Evolutionary conservation across 1,140 invertebrate species (phyloP).

Genomic region (Papilio glaucus): DNA sequence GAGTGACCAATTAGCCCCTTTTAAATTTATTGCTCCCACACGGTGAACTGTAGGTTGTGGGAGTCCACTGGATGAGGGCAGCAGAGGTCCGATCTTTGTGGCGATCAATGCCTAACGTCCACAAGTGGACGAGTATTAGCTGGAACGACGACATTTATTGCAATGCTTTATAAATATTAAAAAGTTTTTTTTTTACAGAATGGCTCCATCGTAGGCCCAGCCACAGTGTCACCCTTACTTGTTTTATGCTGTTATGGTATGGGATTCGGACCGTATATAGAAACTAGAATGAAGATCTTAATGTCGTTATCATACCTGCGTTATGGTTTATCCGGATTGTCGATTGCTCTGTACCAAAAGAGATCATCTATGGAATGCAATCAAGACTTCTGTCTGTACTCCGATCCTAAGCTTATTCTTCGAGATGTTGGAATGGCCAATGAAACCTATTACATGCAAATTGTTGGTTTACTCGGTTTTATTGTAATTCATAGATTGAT

Average conservation of each 20-base stretch:
- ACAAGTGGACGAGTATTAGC: too few species aligned
- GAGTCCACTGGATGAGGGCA: too few species aligned
- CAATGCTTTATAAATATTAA: too few species aligned
- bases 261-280: conserved; percentile 85
- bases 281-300: conserved; percentile 81
- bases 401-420: conserved; percentile 83
- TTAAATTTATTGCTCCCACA: too few species aligned
- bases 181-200: conserved; percentile 83
- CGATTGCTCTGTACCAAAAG: conserved; percentile 69
- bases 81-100: too few species aligned
- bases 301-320: conserved; percentile 86
- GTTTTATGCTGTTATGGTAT: conserved; percentile 86
- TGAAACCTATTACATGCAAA: conserved; percentile 67
- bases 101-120: too few species aligned
- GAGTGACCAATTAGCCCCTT: too few species aligned
- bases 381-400: conserved; percentile 83
- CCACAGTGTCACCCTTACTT: conserved; percentile 84
- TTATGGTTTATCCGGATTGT: conserved; percentile 83
- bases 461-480: conserved; percentile 75
- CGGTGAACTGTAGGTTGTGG: too few species aligned
- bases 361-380: conserved; percentile 72
- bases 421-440: conserved; percentile 78
- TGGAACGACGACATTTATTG: too few species aligned
- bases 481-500: conserved; percentile 72
- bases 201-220: conserved; percentile 85